Evolutionary conservation across 1,140 invertebrate genomes (phyloP), one percentile per base, ranked within the genome.

Genomic region (Nebria ingens): DNA sequence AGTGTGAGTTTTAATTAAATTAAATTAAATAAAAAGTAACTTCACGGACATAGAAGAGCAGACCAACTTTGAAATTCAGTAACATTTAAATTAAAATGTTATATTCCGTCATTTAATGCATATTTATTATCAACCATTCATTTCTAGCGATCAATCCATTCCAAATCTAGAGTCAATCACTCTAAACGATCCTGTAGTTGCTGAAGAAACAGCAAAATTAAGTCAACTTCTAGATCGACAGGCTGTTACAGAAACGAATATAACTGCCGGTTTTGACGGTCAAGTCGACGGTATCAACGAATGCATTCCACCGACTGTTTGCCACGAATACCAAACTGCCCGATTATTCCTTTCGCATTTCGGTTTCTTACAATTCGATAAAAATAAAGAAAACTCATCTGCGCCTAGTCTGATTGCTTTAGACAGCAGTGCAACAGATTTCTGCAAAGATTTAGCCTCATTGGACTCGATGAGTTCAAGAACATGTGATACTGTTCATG

Each of bases 301-400:
- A 73, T 68, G 76, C 65, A 75, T 82, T 11, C 85, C 91, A 13
- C 93, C 93, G 0, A 75, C 84, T 9, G 81, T 86, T 1, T 88
- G 86, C 58, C 85, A 93, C 53, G 91, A 96, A 65, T 96, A 95
- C 70, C 91, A 97, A 76, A 95, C 94, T 0, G 91, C 94, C 1
- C 77, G 95, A 56, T 70, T 98, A 0, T 94, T 98, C 69, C 73
- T 98, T 1, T 93, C 92, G 13, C 92, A 98, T 71, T 93, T 97
- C 71, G 93, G 93, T 2, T 89, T 95, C 64, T 74, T 97, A 1
- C 86, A 87, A 59, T 79, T 91, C 13, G 87, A 91, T 55, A 73
- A 84, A 63, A 74, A 81, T 70, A 71, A 72, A 1, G 69, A 77
- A 58, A 53, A 60, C 21, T 56, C 54, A 45, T 65, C 66, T 0